Conservation (phyloP, 2,888 invertebrate species). For the Poecilus cupreus region DNA sequence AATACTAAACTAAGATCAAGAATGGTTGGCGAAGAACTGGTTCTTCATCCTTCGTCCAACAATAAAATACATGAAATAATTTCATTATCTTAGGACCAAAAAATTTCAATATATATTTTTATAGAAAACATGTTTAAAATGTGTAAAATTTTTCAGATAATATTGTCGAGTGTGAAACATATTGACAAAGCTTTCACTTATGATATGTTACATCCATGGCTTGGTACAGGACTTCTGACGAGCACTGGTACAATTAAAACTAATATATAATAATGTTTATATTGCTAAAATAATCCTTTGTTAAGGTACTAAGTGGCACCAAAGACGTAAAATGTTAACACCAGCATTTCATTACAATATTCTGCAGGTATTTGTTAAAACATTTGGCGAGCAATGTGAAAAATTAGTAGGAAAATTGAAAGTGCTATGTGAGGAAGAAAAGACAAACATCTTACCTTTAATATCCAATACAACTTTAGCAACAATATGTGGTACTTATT, state of each 20-base stretch:
- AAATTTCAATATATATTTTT: too few relatives aligned
- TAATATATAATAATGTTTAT: neutral
- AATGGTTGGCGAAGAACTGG: too few relatives aligned
- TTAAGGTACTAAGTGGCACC: slow-evolving; percentile 65
- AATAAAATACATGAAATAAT: too few relatives aligned
- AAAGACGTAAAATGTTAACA: slow-evolving; percentile 64
- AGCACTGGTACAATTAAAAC: slow-evolving; percentile 64
- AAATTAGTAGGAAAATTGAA: slow-evolving; percentile 66
- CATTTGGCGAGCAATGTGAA: slow-evolving; percentile 67
- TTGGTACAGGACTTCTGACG: slow-evolving; percentile 65
- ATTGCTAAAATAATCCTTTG: neutral
- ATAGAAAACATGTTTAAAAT: too few relatives aligned
- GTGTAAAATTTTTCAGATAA: too few relatives aligned
- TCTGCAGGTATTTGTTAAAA: slow-evolving; percentile 65
- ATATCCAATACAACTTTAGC: neutral
- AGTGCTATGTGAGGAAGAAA: neutral
- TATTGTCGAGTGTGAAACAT: slow-evolving; percentile 67
- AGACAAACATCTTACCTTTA: neutral
- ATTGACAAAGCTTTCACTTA: slow-evolving; percentile 65
- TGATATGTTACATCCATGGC: slow-evolving; percentile 62
- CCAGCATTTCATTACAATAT: too few relatives aligned
- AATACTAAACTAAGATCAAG: too few relatives aligned
- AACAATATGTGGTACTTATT: slow-evolving; percentile 5
- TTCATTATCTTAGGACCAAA: too few relatives aligned
- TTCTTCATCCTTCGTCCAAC: too few relatives aligned